Evolutionary conservation across 2,113 vertebrate species (phyloP).

Genomic region (Nestor notabilis): DNA sequence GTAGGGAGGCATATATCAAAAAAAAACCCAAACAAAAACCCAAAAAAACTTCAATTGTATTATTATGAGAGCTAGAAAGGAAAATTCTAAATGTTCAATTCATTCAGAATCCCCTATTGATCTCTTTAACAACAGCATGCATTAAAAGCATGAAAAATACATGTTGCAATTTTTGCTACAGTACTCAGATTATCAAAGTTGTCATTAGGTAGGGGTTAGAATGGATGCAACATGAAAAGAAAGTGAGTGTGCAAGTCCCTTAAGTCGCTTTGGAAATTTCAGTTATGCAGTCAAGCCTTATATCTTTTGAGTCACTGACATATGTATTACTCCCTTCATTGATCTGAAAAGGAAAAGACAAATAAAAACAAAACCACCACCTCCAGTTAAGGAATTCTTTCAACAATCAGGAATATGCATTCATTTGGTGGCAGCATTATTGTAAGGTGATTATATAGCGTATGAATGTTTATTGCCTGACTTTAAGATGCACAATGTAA

Average conservation of each 20-base stretch:
- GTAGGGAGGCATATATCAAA: neutral
- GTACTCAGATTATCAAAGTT: neutral
- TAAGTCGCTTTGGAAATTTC: neutral
- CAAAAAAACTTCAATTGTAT: neutral
- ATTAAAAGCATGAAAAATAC: neutral
- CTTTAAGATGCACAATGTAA: conserved; percentile 73
- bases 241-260: neutral
- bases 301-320: conserved; percentile 14
- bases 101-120: neutral
- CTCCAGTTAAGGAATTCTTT: conserved; percentile 43
- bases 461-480: conserved; percentile 76
- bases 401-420: conserved; percentile 59
- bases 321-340: conserved; percentile 51
- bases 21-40: neutral
- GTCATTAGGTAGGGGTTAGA: neutral
- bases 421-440: conserved; percentile 70
- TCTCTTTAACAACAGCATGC: neutral
- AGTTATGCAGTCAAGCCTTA: neutral
- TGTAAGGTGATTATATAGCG: conserved; percentile 69
- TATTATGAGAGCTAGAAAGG: neutral
- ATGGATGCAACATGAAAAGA: neutral
- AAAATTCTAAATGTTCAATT: neutral
- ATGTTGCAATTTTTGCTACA: neutral
- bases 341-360: conserved; percentile 55
- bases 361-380: conserved; percentile 55